These are phyloP conservation scores for Plebejus anna DNA, from an alignment of 2,888 invertebrate genomes.

Conservation along the genomic window DNA sequence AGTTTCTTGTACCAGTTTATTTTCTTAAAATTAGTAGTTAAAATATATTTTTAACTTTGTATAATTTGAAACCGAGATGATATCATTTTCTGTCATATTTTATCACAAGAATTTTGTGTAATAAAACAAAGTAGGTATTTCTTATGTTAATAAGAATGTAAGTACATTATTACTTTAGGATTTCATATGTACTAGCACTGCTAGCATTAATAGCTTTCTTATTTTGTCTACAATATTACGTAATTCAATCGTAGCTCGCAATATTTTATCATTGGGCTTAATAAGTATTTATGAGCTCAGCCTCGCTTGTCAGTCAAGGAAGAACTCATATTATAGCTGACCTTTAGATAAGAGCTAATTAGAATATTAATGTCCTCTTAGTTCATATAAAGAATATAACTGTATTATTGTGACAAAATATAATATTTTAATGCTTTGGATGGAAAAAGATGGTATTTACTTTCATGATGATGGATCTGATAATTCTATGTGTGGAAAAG, in stretches of 20 bases:
- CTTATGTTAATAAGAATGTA: neutral
- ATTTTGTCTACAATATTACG: conserved; percentile 1
- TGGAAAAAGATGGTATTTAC: neutral
- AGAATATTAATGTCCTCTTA: conserved; percentile 8
- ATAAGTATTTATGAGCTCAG: conserved; percentile 26
- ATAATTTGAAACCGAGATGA: neutral
- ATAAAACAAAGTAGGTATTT: neutral
- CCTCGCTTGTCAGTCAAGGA: conserved; percentile 26
- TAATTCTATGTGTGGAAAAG: too few species aligned
- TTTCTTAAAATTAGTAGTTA: neutral
- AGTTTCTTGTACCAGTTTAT: neutral
- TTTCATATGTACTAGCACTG: neutral
- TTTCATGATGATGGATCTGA: too few species aligned
- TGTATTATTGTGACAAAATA: neutral
- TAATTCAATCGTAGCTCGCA: conserved; percentile 32
- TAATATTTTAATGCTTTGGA: neutral
- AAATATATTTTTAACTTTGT: neutral
- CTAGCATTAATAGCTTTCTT: conserved; percentile 6
- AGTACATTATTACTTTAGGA: neutral
- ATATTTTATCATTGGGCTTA: conserved; percentile 28
- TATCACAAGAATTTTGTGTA: neutral
- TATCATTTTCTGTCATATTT: conserved; percentile 4
- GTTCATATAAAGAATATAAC: neutral
- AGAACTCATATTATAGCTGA: conserved; percentile 18
- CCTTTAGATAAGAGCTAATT: conserved; percentile 16